Evolutionary conservation across 1,140 invertebrate genomes (phyloP).

Genomic region (Acromyrmex charruanus): DNA sequence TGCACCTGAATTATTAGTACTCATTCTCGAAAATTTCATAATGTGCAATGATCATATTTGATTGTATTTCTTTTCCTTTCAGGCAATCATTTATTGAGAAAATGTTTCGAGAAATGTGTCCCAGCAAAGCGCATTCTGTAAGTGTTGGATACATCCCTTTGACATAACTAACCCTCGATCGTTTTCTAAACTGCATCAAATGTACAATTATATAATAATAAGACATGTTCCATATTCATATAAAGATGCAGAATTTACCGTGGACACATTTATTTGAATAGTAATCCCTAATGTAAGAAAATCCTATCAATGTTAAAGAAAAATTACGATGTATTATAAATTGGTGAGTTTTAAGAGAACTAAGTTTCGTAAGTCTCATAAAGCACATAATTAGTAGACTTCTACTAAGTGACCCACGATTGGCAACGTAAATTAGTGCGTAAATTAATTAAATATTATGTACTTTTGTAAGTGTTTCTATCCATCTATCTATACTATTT

Average conservation of each 20-base stretch:
- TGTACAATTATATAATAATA: slow-evolving; percentile 81
- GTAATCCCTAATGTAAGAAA: slow-evolving; percentile 62
- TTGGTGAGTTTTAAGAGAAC: slow-evolving; percentile 60
- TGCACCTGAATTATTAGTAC: not conserved
- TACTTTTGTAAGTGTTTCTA: slow-evolving; percentile 57
- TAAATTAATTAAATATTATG: slow-evolving; percentile 61
- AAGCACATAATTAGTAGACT: slow-evolving; percentile 56
- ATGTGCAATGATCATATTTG: slow-evolving; percentile 17
- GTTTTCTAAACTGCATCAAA: slow-evolving; percentile 81
- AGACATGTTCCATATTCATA: slow-evolving; percentile 76
- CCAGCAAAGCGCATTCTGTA: slow-evolving; percentile 88
- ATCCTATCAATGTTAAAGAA: slow-evolving; percentile 68
- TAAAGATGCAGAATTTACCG: slow-evolving; percentile 76
- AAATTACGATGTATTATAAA: slow-evolving; percentile 72
- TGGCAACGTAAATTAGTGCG: slow-evolving; percentile 70
- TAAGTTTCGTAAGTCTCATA: slow-evolving; percentile 57
- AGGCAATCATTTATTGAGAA: slow-evolving; percentile 89
- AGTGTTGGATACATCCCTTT: slow-evolving; percentile 85
- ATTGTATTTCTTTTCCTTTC: slow-evolving; percentile 79
- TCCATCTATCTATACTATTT: slow-evolving; percentile 28
- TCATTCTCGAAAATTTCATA: slow-evolving; percentile 25
- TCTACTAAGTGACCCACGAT: slow-evolving; percentile 57
- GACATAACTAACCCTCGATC: slow-evolving; percentile 82
- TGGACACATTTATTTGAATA: slow-evolving; percentile 73
- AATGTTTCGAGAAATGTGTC: slow-evolving; percentile 89